Percentiles rank a stretch among this genome's conserved stretches.
Evolutionary conservation across 2,113 vertebrate species (phyloP).

Genomic region (Peromyscus californicus): DNA sequence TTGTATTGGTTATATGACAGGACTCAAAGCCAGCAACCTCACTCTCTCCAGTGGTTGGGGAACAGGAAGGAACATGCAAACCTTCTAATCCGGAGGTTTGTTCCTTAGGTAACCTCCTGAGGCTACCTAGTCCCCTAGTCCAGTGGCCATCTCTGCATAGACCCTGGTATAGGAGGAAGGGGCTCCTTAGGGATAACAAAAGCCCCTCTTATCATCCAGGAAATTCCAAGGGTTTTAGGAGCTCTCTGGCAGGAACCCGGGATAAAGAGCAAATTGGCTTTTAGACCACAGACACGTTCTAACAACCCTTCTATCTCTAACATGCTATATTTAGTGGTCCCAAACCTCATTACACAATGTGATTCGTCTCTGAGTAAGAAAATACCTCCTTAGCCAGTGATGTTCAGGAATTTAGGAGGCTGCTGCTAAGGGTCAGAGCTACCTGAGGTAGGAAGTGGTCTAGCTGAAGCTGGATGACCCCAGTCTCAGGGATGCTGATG

Average conservation of each 20-base stretch:
- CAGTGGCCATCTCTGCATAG: not conserved
- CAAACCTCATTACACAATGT: not conserved
- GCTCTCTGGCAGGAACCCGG: not conserved
- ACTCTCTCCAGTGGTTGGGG: not conserved
- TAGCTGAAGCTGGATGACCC: not conserved
- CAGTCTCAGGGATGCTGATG: too few relatives aligned
- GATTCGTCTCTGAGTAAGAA: not conserved
- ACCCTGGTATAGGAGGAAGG: not conserved
- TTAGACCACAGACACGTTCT: not conserved
- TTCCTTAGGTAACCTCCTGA: not conserved
- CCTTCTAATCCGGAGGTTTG: not conserved
- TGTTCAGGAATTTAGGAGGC: not conserved
- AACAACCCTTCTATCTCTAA: not conserved
- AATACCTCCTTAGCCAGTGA: not conserved
- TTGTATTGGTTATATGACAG: not conserved
- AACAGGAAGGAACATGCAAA: not conserved
- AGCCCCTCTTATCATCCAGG: not conserved
- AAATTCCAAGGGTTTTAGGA: conserved; percentile 31
- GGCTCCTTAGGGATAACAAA: not conserved
- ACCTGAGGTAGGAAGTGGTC: not conserved
- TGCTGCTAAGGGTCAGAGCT: not conserved
- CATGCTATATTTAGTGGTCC: not conserved
- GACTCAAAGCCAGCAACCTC: not conserved
- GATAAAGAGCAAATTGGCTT: conserved; percentile 24
- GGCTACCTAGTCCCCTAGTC: not conserved